Evolutionary conservation across 2,888 invertebrate species (phyloP).

Genomic region (Exephanes ischioxanthus): DNA sequence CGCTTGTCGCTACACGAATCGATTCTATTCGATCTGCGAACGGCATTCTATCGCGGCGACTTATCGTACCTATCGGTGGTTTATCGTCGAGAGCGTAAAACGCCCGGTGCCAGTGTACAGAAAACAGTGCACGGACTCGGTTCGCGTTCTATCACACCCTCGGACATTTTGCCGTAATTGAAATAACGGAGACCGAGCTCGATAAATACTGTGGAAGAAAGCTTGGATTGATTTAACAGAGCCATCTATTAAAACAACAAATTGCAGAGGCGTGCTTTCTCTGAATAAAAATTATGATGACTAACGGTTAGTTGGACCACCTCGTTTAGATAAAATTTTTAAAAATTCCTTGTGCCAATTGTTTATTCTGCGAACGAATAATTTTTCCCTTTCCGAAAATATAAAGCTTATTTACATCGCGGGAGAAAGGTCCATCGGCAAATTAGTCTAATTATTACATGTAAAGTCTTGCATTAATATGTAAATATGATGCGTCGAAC

Average conservation of each 20-base stretch:
- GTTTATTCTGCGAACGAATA: too few relatives aligned
- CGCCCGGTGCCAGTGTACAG: constrained; percentile 63
- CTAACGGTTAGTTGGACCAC: background rate
- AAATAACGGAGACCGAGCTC: constrained; percentile 22
- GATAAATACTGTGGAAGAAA: constrained; percentile 4
- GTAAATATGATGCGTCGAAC: background rate
- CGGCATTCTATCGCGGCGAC: constrained; percentile 68
- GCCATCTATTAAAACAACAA: background rate
- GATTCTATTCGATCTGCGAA: constrained; percentile 44
- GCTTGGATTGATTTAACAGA: background rate
- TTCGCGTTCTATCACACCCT: constrained; percentile 5
- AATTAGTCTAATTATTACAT: constrained; percentile 8
- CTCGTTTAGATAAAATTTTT: too few relatives aligned
- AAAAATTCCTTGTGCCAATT: too few relatives aligned
- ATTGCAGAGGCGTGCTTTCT: background rate
- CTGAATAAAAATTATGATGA: too few relatives aligned
- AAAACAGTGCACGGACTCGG: background rate
- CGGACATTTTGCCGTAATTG: constrained; percentile 44
- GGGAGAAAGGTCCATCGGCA: background rate
- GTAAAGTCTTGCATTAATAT: background rate
- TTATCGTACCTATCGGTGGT: constrained; percentile 75
- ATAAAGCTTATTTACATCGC: background rate
- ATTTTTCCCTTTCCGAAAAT: background rate
- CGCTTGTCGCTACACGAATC: constrained; percentile 21
- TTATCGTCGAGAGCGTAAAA: constrained; percentile 75